Evolutionary conservation across 2,797 vertebrate genomes (phyloP), one percentile per base, ranked within the genome.

Genomic region (Lepus oiostolus): DNA sequence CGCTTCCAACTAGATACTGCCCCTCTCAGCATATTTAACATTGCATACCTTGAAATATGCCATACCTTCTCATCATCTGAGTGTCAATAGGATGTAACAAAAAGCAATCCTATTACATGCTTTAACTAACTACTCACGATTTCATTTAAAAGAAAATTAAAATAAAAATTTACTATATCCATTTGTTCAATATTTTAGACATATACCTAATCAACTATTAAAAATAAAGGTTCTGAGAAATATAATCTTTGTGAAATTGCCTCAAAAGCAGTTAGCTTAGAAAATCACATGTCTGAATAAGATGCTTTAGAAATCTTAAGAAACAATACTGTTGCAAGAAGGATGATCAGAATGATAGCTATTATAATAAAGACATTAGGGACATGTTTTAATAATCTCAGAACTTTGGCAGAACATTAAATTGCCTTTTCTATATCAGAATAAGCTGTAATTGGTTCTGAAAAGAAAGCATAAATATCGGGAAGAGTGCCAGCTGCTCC

Each of bases 361-460:
- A 5, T 95, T 96, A 88, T 97, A 97, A 97, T 97, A 96, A 95
- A 97, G 93, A 96, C 96, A 96, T 97, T 95, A 95, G 85, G 80
- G 88, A 94, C 79, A 97, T 96, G 90, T 65, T 97, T 96, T 95
- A 97, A 93, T 97, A 97, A 96, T 85, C 79, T 94, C 90, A 88
- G 95, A 95, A 97, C 92, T 97, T 96, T 92, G 93, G 71, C 30
- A 97, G 95, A 98, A 98, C 79, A 90, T 94, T 42, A 97, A 97
- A 88, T 79, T 97, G 95, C 93, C 96, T 92, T 93, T 97, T 52
- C 58, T 90, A 9, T 67, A 88, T 70, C 79, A 93, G 82, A 97
- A 86, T 71, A 81, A 90, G 67, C 30, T 94, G 35, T 17, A 70
- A 67, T 85, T 83, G 22, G 67, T 96, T 90, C 77, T 86, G 60